phyloP scores from a whole-genome alignment of 92 coral and sea anemone species.

The Phymanthus crucifer region DNA sequence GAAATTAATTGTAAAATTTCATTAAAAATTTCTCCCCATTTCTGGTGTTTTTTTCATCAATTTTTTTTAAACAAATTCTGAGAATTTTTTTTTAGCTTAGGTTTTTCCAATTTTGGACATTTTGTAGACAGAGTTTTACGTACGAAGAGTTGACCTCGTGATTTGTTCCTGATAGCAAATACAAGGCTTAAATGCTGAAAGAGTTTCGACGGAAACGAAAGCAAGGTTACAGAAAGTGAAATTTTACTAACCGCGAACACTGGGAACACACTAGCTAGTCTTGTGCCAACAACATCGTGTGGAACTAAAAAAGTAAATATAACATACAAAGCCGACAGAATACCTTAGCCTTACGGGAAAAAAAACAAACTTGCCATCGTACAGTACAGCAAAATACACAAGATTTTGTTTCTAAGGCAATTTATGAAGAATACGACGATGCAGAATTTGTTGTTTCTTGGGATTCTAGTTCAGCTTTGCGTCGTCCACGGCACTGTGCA shows the following conservation, averaged over 20 bases:
- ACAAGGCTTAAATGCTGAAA: neutral
- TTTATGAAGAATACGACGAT: neutral
- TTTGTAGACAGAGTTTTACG: no score
- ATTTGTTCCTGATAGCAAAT: neutral
- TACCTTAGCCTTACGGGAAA: no score
- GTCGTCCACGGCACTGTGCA: neutral
- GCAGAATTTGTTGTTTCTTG: neutral
- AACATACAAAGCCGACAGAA: no score
- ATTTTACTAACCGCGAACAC: neutral
- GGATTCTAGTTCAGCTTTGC: neutral
- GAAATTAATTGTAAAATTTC: no score
- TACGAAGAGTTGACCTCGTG: neutral
- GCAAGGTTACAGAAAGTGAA: neutral
- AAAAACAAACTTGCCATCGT: neutral
- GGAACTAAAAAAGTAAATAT: neutral
- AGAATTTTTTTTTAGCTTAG: no score
- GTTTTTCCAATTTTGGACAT: no score
- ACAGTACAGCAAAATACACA: neutral
- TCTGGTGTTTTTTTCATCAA: no score
- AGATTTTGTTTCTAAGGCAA: no score
- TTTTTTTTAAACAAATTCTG: no score
- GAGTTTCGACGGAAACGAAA: neutral
- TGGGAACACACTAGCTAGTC: neutral
- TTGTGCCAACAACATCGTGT: neutral
- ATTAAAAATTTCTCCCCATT: no score